phyloP scores from a whole-genome alignment of 2,797 vertebrate genomes.

The Naso thynnoides region DNA sequence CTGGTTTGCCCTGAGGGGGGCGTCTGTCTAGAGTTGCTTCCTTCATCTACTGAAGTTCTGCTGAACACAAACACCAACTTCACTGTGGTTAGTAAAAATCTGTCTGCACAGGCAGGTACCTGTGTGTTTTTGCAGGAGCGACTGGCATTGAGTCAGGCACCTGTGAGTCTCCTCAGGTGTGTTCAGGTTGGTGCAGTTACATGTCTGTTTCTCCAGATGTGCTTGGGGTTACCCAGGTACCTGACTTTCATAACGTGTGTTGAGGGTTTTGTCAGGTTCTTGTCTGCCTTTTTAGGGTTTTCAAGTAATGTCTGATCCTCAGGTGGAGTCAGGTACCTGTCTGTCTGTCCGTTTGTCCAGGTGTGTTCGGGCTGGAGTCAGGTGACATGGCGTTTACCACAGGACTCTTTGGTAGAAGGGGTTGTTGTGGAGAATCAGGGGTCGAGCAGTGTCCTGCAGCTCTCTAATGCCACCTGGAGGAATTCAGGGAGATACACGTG shows the following conservation, averaged over 20 bases:
- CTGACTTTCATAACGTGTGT: no score
- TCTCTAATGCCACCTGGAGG: slow-evolving; percentile 84
- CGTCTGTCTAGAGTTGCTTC: slow-evolving; percentile 75
- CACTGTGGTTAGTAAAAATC: slow-evolving; percentile 72
- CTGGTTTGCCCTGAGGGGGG: slow-evolving; percentile 47
- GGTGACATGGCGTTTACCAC: slow-evolving; percentile 83
- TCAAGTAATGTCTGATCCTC: no score
- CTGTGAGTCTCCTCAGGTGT: slow-evolving; percentile 63
- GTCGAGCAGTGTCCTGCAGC: slow-evolving; percentile 82
- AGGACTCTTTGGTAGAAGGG: slow-evolving; percentile 34
- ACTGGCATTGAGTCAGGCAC: no score
- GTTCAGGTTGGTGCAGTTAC: slow-evolving; percentile 80
- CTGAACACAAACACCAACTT: slow-evolving; percentile 83
- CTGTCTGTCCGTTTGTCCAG: slow-evolving; percentile 28
- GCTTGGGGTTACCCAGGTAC: slow-evolving; percentile 73
- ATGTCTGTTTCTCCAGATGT: background rate
- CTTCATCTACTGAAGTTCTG: slow-evolving; percentile 78
- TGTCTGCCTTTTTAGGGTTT: background rate
- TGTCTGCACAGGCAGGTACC: background rate
- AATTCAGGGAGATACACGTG: slow-evolving; percentile 90
- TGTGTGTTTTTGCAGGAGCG: background rate
- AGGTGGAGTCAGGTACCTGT: slow-evolving; percentile 71
- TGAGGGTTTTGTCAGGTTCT: no score
- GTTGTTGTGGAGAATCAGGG: slow-evolving; percentile 61
- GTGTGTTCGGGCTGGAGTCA: slow-evolving; percentile 83